Percentiles rank a stretch among this genome's conserved stretches.
Conservation (phyloP, 2,113 vertebrate species). For the Chitala chitala region DNA sequence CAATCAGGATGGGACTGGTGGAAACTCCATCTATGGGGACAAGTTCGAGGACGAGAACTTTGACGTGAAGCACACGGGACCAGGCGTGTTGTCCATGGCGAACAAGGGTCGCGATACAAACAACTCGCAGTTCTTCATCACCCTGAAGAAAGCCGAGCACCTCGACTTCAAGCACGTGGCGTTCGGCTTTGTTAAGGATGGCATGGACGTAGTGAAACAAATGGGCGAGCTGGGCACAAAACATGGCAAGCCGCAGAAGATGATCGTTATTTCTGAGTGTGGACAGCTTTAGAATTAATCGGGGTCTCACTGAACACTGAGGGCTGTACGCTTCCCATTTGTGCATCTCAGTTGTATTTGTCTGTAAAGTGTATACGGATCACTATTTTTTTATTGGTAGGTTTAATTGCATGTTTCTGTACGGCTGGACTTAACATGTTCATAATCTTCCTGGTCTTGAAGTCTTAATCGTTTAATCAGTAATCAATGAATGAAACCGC, state of each 20-base stretch:
- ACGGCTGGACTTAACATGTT: too few relatives aligned
- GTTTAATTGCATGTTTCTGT: too few relatives aligned
- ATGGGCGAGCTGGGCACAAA: constrained; percentile 80
- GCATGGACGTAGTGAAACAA: constrained; percentile 80
- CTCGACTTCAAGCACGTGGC: constrained; percentile 92
- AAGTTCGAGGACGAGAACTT: constrained; percentile 92
- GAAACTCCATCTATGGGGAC: constrained; percentile 79
- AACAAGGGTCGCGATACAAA: constrained; percentile 81
- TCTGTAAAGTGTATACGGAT: too few relatives aligned
- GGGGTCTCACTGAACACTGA: too few relatives aligned
- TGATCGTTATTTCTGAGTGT: constrained; percentile 76
- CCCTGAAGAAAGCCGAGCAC: constrained; percentile 81
- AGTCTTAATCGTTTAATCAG: too few relatives aligned
- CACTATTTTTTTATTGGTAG: too few relatives aligned
- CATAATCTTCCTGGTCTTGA: too few relatives aligned
- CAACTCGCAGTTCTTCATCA: constrained; percentile 92
- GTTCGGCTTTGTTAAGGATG: constrained; percentile 83
- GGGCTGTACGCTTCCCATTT: too few relatives aligned
- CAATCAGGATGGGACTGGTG: constrained; percentile 77
- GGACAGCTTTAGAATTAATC: constrained; percentile 81
- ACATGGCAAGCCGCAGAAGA: constrained; percentile 67
- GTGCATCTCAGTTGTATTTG: too few relatives aligned
- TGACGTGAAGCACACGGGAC: constrained; percentile 76
- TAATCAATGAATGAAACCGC: too few relatives aligned
- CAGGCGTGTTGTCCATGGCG: constrained; percentile 89